These are phyloP conservation scores for Aleiodes alternator DNA, from an alignment of 2,888 invertebrate species.

Conservation along the genomic window DNA sequence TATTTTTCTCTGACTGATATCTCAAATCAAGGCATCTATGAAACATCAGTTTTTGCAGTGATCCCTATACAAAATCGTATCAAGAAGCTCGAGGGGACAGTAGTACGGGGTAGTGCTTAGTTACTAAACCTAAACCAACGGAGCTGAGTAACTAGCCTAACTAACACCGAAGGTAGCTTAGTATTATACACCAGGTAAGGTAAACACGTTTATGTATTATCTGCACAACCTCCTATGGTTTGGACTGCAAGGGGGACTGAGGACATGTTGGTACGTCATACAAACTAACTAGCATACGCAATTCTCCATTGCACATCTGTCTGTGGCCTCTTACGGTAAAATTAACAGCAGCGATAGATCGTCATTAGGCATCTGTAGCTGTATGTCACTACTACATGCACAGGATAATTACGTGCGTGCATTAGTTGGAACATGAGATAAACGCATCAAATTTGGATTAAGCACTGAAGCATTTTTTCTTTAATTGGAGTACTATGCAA, in stretches of 20 bases:
- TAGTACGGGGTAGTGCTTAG: neutral
- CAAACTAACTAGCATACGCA: constrained; percentile 14
- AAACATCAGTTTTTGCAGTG: too few species aligned
- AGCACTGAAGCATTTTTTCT: too few species aligned
- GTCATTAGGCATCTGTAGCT: constrained; percentile 44
- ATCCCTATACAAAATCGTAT: too few species aligned
- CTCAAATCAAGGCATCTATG: too few species aligned
- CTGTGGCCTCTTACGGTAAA: constrained; percentile 35
- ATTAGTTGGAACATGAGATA: constrained; percentile 42
- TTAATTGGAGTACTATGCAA: too few species aligned
- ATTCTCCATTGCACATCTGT: neutral
- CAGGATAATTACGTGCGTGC: constrained; percentile 27
- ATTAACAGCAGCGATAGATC: constrained; percentile 49
- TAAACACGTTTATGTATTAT: constrained; percentile 33
- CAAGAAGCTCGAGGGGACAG: too few species aligned
- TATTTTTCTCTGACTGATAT: too few species aligned
- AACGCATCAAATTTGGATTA: neutral
- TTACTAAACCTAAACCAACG: constrained; percentile 24
- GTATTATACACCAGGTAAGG: constrained; percentile 16
- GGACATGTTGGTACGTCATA: constrained; percentile 18
- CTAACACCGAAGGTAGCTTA: constrained; percentile 27
- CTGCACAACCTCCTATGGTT: constrained; percentile 22
- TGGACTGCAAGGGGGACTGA: neutral
- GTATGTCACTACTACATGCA: constrained; percentile 39
- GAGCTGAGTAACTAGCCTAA: constrained; percentile 29